phyloP scores from a whole-genome alignment of 1,140 invertebrate genomes.

The Chrysomallon squamiferum region DNA sequence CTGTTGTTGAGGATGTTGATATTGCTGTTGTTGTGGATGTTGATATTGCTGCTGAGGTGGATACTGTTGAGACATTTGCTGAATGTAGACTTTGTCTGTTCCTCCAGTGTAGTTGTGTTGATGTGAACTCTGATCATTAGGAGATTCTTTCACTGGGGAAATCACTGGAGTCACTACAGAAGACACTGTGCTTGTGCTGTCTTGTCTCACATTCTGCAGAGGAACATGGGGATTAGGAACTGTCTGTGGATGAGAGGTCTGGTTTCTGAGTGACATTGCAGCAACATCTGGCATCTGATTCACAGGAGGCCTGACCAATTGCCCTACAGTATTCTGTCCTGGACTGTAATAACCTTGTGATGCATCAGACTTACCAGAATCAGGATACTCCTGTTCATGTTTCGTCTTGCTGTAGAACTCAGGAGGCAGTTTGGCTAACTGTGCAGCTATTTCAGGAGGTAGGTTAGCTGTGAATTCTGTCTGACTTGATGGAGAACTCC shows the following conservation, averaged over 20 bases:
- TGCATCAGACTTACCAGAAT: background rate
- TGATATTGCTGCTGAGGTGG: background rate
- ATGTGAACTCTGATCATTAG: constrained; percentile 10
- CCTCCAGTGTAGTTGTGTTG: constrained; percentile 6
- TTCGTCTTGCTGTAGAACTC: background rate
- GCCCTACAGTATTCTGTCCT: too few species aligned
- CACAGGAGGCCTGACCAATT: too few species aligned
- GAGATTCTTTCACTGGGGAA: constrained; percentile 24
- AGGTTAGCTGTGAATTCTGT: background rate
- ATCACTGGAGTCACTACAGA: constrained; percentile 31
- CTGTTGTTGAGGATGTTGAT: constrained; percentile 14
- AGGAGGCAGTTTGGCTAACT: background rate
- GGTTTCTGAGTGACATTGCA: background rate
- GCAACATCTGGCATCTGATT: constrained; percentile 1
- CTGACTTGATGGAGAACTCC: background rate
- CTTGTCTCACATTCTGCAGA: background rate
- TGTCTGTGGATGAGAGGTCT: background rate
- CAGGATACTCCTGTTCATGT: background rate
- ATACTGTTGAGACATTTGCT: constrained; percentile 7
- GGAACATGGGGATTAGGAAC: background rate
- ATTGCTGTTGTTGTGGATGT: constrained; percentile 7
- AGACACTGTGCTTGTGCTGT: constrained; percentile 34
- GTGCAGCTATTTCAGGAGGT: background rate
- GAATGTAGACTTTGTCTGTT: constrained; percentile 5
- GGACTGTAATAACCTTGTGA: too few species aligned